phyloP scores from a whole-genome alignment of 2,888 invertebrate species.

The Drosophila paucipuncta region DNA sequence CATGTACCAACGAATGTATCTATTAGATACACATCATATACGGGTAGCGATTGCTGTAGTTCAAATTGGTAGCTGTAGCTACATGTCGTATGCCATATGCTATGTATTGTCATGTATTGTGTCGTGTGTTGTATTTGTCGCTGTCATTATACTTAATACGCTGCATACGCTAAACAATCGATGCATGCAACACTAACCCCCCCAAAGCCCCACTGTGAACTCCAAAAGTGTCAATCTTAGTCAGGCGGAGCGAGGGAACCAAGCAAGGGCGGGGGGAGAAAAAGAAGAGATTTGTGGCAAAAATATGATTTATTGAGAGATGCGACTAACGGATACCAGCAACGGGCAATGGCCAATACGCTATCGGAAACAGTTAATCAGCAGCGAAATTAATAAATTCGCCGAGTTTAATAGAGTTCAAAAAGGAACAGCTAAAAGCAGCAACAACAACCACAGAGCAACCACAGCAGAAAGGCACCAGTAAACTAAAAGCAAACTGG shows the following conservation, averaged over 20 bases:
- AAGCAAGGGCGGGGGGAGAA: background rate
- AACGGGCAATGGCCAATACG: constrained; percentile 60
- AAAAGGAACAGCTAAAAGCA: constrained; percentile 57
- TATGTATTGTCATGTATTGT: constrained; percentile 9
- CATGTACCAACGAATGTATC: constrained; percentile 8
- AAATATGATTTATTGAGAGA: constrained; percentile 73
- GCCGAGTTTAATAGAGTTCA: constrained; percentile 83
- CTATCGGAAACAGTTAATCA: constrained; percentile 79
- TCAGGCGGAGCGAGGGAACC: constrained; percentile 25
- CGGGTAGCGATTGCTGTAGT: constrained; percentile 26
- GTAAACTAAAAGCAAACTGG: constrained; percentile 32
- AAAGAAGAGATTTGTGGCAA: constrained; percentile 48
- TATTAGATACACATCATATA: constrained; percentile 5
- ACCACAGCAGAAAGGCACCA: background rate
- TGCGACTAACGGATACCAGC: constrained; percentile 68
- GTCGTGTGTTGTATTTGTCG: constrained; percentile 59
- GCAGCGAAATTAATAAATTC: constrained; percentile 80
- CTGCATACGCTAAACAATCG: constrained; percentile 37
- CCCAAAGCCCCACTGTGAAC: background rate
- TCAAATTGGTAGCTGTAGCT: constrained; percentile 27
- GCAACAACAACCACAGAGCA: constrained; percentile 6
- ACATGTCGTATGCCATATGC: constrained; percentile 28
- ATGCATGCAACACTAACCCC: constrained; percentile 12
- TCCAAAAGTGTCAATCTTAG: constrained; percentile 64
- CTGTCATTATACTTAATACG: constrained; percentile 59